Evolutionary conservation across 2,797 vertebrate genomes (phyloP), one percentile per base, ranked within the genome.

Genomic region (Lutjanus campechanus): DNA sequence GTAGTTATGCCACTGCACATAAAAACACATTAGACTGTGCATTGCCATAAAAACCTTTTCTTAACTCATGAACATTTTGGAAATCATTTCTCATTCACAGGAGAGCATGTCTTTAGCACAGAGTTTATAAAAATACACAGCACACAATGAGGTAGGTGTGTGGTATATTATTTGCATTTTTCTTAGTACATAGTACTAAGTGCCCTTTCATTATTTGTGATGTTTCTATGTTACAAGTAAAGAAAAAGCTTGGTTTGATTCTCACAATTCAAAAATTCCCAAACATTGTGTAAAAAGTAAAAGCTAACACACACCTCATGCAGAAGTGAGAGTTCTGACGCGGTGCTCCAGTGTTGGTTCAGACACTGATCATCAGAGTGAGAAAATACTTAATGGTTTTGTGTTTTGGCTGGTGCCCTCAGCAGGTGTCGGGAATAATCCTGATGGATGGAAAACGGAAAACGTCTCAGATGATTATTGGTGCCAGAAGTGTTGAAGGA

Each of bases 401-500:
- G 16, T 77, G 79, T 69, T 79, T 87, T 90, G 90, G 90, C 86
- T 41, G 44, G 5, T 68, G 59, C 61, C 36, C 72, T 83, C 82
- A 69, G 85, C 85, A 88, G 89, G 85, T 90, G 88, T 88, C 79
- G 41, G 77, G 64, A 84, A 64, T 89, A 88, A 91, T 91, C 90
- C 85, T 90, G 90, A 91, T 69, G 63, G 83, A 91, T 90, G 81
- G 79, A 82, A 81, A 88, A 69, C 54, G 76, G 86, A 92, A 88
- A 88, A 88, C 15, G 41, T 75, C 63, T 71, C 46, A 60, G 25
- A 79, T 82, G 77, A 76, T 77, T 77, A 64, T 76, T 29, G 58
- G 65, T 82, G 87, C 90, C 90, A 92, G 76, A 82, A 85, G 73
- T 17, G 25, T 22, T 29, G 49, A 51, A 82, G 70, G 85, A 89